Evolutionary conservation across 2,888 invertebrate genomes (phyloP), one percentile per base, ranked within the genome.

Genomic region (Sycophila texana): DNA sequence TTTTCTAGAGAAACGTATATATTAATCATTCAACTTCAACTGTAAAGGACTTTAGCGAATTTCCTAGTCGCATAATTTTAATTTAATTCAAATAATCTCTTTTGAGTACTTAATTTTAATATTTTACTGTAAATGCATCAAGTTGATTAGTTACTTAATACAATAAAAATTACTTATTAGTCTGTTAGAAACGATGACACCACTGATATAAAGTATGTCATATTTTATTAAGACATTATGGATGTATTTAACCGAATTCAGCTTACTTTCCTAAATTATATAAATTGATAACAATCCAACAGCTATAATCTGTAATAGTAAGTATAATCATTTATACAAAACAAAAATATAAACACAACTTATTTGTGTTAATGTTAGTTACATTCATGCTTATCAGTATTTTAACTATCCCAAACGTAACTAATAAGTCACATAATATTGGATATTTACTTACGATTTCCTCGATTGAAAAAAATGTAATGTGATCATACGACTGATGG

Each of bases 401-500:
- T 63, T 39, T 74, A n/a, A 22, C 0, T 57, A 39, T 53, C 53
- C 63, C n/a, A 16, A 2, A 30, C 47, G 13, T 73, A 55, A 53
- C 4, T 14, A 30, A 53, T 61, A 63, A 26, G 39, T 49, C 49
- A 12, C 12, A 22, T 60, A 57, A 22, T 51, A 53, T 53, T 66
- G 49, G 20, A 20, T 14, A 63, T 16, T 66, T 12, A 39, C 57
- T 68, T n/a, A 53, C 66, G 49, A 58, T 66, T 58, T 47, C n/a
- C 22, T 57, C 16, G 5, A 55, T 30, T 10, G 12, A 55, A 57
- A 57, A 51, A 63, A 58, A 70, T 72, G 53, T 77, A 77, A 58
- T 20, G 66, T 72, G 72, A 72, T 72, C 16, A 65, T 65, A 77
- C 26, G 72, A 72, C 77, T 77, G 72, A 77, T 72, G 53, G 30